Conservation (phyloP, 2,797 vertebrate genomes). For the Cossypha caffra region DNA sequence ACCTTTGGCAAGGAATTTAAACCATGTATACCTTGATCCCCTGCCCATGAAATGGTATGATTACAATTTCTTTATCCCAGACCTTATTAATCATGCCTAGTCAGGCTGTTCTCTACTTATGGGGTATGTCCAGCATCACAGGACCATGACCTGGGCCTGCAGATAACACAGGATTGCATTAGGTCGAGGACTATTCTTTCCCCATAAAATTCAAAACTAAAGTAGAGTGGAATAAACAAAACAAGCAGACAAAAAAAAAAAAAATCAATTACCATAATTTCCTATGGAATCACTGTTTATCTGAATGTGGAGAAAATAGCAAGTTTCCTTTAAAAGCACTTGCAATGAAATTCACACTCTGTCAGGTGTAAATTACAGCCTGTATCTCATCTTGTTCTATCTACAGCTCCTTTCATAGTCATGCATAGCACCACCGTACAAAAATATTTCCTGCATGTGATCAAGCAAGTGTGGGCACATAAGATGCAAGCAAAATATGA, state of each 20-base stretch:
- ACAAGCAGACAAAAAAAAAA: neutral
- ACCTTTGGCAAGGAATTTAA: neutral
- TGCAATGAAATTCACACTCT: slow-evolving; percentile 37
- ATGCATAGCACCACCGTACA: slow-evolving; percentile 17
- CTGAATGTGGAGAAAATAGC: neutral
- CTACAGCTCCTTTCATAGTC: slow-evolving; percentile 49
- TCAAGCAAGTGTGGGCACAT: neutral
- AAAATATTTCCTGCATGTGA: slow-evolving; percentile 55
- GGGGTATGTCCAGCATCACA: neutral
- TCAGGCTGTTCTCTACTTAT: neutral
- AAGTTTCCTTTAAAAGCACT: slow-evolving; percentile 40
- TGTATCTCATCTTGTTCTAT: slow-evolving; percentile 36
- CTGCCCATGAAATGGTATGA: neutral
- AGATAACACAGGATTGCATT: neutral
- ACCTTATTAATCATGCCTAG: neutral
- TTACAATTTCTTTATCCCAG: neutral
- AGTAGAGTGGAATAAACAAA: neutral
- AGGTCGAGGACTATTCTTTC: rapidly evolving
- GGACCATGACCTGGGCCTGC: neutral
- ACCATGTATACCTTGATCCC: neutral
- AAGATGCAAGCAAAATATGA: slow-evolving; percentile 18
- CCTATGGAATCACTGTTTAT: neutral
- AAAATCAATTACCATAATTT: neutral
- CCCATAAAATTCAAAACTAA: neutral
- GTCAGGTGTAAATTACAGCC: slow-evolving; percentile 65